Evolutionary conservation across 2,888 invertebrate genomes (phyloP).

Genomic region (Maniola hyperantus): DNA sequence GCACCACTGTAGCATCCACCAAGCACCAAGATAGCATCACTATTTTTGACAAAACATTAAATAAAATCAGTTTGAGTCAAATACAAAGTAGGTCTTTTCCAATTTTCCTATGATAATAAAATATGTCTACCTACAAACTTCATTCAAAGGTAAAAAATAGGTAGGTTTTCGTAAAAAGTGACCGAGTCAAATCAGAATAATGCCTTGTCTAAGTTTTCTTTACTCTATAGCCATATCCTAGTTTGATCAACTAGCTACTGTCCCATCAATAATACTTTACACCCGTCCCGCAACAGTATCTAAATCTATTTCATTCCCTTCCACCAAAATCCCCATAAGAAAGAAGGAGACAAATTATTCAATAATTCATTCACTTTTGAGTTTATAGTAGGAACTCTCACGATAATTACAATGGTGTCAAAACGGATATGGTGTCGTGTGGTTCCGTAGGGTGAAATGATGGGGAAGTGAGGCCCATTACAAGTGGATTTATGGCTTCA

Average conservation of each 20-base stretch:
- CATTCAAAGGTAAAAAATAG: too few species aligned
- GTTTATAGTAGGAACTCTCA: conserved; percentile 56
- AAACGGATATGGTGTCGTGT: conserved; percentile 71
- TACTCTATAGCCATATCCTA: conserved; percentile 17
- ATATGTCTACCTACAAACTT: not conserved
- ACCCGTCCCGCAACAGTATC: conserved; percentile 42
- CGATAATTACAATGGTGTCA: conserved; percentile 68
- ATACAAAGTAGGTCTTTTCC: too few species aligned
- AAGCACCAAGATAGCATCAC: too few species aligned
- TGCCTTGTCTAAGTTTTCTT: conserved; percentile 43
- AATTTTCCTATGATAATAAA: too few species aligned
- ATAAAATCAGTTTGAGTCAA: too few species aligned
- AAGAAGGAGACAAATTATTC: conserved; percentile 45
- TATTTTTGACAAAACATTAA: too few species aligned
- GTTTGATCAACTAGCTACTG: conserved; percentile 37
- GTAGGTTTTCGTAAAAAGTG: too few species aligned
- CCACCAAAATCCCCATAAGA: conserved; percentile 28
- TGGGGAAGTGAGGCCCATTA: conserved; percentile 47
- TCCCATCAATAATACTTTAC: conserved; percentile 49
- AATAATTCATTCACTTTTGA: conserved; percentile 58
- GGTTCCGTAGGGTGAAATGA: conserved; percentile 54
- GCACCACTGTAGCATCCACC: too few species aligned
- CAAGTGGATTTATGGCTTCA: conserved; percentile 47
- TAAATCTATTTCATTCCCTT: conserved; percentile 47
- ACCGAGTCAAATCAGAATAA: too few species aligned